phyloP scores from a whole-genome alignment of 1,140 invertebrate species.

The Drosophila orosa region DNA sequence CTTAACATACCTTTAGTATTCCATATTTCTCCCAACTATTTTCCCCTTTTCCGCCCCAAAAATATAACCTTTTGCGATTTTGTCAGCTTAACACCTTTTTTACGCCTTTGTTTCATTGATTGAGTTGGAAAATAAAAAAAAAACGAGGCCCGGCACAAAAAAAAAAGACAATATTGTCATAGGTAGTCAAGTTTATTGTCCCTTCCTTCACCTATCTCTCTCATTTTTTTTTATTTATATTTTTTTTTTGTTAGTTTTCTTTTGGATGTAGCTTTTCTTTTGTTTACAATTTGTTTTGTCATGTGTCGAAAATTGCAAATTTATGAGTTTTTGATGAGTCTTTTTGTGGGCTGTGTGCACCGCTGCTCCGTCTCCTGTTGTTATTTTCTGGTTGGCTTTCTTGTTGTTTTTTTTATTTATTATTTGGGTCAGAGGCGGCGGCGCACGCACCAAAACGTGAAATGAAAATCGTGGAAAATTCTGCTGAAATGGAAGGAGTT shows the following conservation, averaged over 20 bases:
- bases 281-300: constrained; percentile 82
- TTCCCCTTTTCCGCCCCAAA: not conserved
- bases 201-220: constrained; percentile 29
- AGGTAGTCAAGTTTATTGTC: constrained; percentile 55
- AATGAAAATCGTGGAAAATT: constrained; percentile 26
- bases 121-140: constrained; percentile 1
- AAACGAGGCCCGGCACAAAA: constrained; percentile 3
- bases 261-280: constrained; percentile 37
- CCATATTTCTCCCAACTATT: not conserved
- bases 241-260: constrained; percentile 33
- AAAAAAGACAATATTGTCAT: constrained; percentile 16
- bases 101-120: constrained; percentile 22
- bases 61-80: not conserved
- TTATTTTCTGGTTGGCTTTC: constrained; percentile 36
- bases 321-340: constrained; percentile 82
- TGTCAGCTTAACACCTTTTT: constrained; percentile 16
- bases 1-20: no score
- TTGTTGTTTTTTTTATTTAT: constrained; percentile 65
- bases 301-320: constrained; percentile 82
- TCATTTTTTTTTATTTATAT: constrained; percentile 13
- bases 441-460: constrained; percentile 55
- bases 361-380: constrained; percentile 17
- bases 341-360: constrained; percentile 68
- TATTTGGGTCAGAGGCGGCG: constrained; percentile 67
- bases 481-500: constrained; percentile 22